Percentiles rank a stretch among this genome's conserved stretches.
These are phyloP conservation scores for Nomada fucata DNA, from an alignment of 2,888 invertebrate species.

Conservation along the genomic window DNA sequence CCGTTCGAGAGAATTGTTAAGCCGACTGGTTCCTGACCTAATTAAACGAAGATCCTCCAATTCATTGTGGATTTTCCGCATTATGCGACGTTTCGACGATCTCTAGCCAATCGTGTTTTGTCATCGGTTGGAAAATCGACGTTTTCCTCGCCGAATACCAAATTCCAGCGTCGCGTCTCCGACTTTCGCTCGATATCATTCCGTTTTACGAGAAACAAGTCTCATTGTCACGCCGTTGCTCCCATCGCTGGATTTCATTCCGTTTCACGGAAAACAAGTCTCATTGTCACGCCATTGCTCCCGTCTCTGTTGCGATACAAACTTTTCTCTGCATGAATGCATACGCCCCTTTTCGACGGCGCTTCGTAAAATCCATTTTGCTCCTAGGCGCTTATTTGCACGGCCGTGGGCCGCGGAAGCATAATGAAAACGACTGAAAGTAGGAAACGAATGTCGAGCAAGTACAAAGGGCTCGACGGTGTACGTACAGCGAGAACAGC, in stretches of 20 bases:
- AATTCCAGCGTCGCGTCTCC: background rate
- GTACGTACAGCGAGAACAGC: no score
- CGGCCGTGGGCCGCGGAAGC: background rate
- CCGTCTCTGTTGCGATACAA: slow-evolving; percentile 12
- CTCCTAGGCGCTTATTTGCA: slow-evolving; percentile 6
- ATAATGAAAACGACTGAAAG: background rate
- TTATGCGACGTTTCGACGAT: slow-evolving; percentile 17
- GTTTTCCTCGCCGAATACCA: background rate
- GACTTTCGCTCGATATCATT: background rate
- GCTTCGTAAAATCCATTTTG: slow-evolving; percentile 5
- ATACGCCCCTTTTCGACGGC: background rate
- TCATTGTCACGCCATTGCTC: slow-evolving; percentile 15
- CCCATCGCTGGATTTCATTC: background rate
- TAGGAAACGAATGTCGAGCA: no score
- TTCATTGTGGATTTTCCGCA: slow-evolving; percentile 37
- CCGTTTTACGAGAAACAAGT: slow-evolving; percentile 3
- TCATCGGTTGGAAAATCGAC: background rate
- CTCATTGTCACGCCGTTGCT: slow-evolving; percentile 18
- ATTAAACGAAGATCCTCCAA: slow-evolving; percentile 64
- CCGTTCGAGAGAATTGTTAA: slow-evolving; percentile 63
- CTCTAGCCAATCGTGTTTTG: background rate
- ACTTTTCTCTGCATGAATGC: slow-evolving; percentile 17
- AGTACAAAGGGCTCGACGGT: background rate
- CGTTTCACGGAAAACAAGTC: slow-evolving; percentile 7
- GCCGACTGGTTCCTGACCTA: slow-evolving; percentile 68